Percentiles rank a stretch among this genome's conserved stretches.
These are phyloP conservation scores for Alsophila aescularia DNA, from an alignment of 2,888 invertebrate genomes.

Conservation along the genomic window DNA sequence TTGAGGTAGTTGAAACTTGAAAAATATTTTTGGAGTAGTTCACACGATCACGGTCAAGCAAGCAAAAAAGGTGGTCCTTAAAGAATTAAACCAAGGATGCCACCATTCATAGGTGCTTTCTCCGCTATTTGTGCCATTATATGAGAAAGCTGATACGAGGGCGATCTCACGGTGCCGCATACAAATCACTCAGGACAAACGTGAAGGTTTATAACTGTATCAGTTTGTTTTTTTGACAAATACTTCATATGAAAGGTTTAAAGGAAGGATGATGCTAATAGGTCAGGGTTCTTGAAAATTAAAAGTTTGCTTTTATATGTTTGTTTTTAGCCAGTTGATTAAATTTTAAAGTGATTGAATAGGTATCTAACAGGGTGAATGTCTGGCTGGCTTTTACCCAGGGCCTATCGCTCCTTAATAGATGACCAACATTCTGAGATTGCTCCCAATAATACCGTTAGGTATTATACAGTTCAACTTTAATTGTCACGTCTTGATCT, in stretches of 20 bases:
- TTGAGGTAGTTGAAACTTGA: not conserved
- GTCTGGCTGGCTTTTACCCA: no score
- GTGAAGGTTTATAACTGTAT: conserved; percentile 23
- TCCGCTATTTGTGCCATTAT: conserved; percentile 36
- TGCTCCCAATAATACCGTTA: no score
- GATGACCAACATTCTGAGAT: no score
- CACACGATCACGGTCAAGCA: conserved; percentile 31
- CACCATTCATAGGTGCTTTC: conserved; percentile 34
- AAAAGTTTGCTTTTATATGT: no score
- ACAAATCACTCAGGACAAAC: conserved; percentile 8
- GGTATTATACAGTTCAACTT: no score
- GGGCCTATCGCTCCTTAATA: no score
- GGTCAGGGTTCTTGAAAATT: not conserved
- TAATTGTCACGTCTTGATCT: no score
- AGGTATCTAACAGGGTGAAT: no score
- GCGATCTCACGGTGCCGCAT: conserved; percentile 57
- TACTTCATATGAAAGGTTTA: conserved; percentile 1
- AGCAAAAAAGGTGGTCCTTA: conserved; percentile 39
- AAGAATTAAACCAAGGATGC: conserved; percentile 48
- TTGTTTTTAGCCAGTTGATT: no score
- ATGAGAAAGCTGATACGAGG: conserved; percentile 58
- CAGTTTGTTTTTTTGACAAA: conserved; percentile 19
- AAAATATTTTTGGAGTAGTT: conserved; percentile 26
- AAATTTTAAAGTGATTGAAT: no score
- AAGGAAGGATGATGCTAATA: not conserved